Evolutionary conservation across 2,113 vertebrate genomes (phyloP).

Genomic region (Phylloscopus trochiloides): DNA sequence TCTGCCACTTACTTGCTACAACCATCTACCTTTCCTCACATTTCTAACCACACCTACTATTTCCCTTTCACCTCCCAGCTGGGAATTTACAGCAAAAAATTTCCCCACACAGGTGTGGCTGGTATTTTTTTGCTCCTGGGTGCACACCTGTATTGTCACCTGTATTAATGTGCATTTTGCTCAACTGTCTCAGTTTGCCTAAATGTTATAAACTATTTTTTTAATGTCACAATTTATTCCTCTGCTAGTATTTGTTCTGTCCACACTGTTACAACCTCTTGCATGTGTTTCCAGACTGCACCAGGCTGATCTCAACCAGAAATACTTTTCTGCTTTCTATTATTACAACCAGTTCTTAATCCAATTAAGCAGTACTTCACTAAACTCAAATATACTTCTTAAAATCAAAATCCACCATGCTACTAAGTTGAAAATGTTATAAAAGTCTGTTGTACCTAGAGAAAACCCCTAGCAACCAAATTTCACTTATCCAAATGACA

Average conservation of each 20-base stretch:
- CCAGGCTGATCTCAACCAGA: background rate
- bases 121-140: background rate
- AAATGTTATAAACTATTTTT: background rate
- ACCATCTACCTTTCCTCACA: background rate
- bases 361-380: background rate
- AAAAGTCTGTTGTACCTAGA: background rate
- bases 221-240: background rate
- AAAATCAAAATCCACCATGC: background rate
- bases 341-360: background rate
- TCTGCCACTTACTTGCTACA: background rate
- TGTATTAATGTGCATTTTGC: background rate
- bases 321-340: background rate
- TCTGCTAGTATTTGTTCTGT: background rate
- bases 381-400: background rate
- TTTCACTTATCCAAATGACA: background rate
- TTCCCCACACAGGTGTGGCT: background rate
- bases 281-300: background rate
- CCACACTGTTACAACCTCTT: background rate
- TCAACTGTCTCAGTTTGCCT: background rate
- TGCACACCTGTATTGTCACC: background rate
- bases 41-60: background rate
- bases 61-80: background rate
- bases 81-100: background rate
- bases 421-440: background rate
- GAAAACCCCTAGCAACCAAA: background rate